phyloP scores from a whole-genome alignment of 2,888 invertebrate genomes.

The Gymnosoma rotundatum region DNA sequence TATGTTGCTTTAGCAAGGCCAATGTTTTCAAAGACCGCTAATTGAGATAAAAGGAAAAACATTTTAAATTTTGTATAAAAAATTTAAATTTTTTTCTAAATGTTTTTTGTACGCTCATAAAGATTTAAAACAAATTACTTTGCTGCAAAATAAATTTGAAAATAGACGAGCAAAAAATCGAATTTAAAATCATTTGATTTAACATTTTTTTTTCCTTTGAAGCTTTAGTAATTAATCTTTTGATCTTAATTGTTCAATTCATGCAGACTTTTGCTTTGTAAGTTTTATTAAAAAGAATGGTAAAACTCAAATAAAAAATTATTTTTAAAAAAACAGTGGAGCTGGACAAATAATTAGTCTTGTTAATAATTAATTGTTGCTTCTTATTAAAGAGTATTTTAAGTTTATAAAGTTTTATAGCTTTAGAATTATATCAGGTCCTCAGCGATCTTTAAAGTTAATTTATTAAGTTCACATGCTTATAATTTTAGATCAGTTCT shows the following conservation, averaged over 20 bases:
- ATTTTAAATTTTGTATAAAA: conserved; percentile 49
- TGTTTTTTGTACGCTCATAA: conserved; percentile 26
- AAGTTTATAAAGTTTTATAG: conserved; percentile 42
- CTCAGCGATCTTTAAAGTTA: conserved; percentile 62
- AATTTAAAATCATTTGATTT: conserved; percentile 45
- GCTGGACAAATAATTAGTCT: neutral
- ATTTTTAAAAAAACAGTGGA: neutral
- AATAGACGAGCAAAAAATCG: conserved; percentile 26
- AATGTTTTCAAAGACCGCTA: conserved; percentile 64
- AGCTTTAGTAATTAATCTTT: conserved; percentile 47
- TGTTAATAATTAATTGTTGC: conserved; percentile 47
- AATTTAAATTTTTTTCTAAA: conserved; percentile 56
- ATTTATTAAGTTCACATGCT: conserved; percentile 14
- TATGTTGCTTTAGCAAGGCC: conserved; percentile 38
- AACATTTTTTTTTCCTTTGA: conserved; percentile 11
- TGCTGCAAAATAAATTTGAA: conserved; percentile 34
- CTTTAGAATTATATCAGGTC: conserved; percentile 26
- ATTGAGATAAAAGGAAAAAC: conserved; percentile 61
- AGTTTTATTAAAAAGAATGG: conserved; percentile 2
- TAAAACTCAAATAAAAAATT: neutral
- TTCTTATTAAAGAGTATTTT: conserved; percentile 64
- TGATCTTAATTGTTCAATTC: conserved; percentile 66
- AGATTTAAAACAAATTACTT: conserved; percentile 43
- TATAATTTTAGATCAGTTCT: conserved; percentile 29
- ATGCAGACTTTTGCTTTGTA: conserved; percentile 34